Evolutionary conservation across 2,888 invertebrate genomes (phyloP).

Genomic region (Rhaphigaster nebulosa): DNA sequence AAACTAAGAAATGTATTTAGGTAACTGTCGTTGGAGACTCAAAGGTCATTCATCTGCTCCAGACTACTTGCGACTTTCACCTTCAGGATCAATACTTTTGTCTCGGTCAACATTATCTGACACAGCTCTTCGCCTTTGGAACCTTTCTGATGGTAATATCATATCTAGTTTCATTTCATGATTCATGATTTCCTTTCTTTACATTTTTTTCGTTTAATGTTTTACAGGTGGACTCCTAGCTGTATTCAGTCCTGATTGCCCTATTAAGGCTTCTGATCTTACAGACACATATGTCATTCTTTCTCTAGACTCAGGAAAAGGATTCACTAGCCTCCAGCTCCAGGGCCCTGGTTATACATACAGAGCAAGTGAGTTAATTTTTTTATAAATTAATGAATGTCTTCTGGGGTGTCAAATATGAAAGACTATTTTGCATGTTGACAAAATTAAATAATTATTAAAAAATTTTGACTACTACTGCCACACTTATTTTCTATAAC

Average conservation of each 20-base stretch:
- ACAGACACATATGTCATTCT: conserved; percentile 68
- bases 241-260: conserved; percentile 82
- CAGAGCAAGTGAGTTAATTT: conserved; percentile 65
- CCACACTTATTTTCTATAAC: neutral
- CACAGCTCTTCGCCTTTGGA: conserved; percentile 85
- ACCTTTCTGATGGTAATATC: conserved; percentile 79
- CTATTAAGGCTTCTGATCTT: conserved; percentile 83
- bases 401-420: neutral
- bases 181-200: neutral
- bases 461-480: neutral
- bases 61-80: conserved; percentile 80
- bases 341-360: conserved; percentile 67
- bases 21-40: conserved; percentile 83
- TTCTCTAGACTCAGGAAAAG: conserved; percentile 46
- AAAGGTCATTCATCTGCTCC: conserved; percentile 85
- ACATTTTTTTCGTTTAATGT: conserved; percentile 42
- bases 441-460: neutral
- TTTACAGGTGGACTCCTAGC: conserved; percentile 80
- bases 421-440: neutral
- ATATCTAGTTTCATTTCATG: conserved; percentile 35
- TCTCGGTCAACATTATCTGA: conserved; percentile 79
- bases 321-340: conserved; percentile 76
- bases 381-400: neutral
- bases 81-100: conserved; percentile 79
- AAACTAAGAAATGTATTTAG: too few species aligned